Evolutionary conservation across 2,113 vertebrate species (phyloP).

Genomic region (Callocephalon fimbriatum): DNA sequence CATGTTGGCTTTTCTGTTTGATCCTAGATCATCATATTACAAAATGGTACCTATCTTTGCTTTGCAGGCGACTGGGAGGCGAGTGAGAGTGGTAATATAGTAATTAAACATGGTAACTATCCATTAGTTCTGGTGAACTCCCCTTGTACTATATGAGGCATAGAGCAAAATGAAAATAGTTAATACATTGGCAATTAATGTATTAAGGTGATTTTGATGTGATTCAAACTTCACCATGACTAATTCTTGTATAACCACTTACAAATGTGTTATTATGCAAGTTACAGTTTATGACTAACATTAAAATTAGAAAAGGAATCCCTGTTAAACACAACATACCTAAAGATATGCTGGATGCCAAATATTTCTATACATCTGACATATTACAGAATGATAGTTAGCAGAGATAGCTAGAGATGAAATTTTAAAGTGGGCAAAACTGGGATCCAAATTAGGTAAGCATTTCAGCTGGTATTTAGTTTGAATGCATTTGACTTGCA

Average conservation of each 20-base stretch:
- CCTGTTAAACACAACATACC: background rate
- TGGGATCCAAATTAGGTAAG: background rate
- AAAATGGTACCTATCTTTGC: background rate
- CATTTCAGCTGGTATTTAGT: background rate
- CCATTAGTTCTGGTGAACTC: background rate
- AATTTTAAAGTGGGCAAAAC: background rate
- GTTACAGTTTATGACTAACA: background rate
- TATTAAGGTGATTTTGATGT: background rate
- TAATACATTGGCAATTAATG: background rate
- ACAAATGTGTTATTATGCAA: background rate
- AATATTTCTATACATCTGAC: background rate
- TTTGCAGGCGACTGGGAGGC: rapidly evolving
- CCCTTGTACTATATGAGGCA: background rate
- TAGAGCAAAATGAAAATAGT: background rate
- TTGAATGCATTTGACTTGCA: background rate
- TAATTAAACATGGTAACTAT: background rate
- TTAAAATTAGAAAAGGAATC: background rate
- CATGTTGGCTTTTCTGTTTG: background rate
- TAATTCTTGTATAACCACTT: background rate
- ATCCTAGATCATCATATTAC: background rate
- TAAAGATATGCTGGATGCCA: background rate
- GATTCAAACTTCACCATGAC: background rate
- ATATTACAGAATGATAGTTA: background rate
- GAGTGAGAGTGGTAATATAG: rapidly evolving
- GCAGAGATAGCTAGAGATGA: background rate